phyloP scores from a whole-genome alignment of 2,797 vertebrate species.

The Vespertilio murinus region DNA sequence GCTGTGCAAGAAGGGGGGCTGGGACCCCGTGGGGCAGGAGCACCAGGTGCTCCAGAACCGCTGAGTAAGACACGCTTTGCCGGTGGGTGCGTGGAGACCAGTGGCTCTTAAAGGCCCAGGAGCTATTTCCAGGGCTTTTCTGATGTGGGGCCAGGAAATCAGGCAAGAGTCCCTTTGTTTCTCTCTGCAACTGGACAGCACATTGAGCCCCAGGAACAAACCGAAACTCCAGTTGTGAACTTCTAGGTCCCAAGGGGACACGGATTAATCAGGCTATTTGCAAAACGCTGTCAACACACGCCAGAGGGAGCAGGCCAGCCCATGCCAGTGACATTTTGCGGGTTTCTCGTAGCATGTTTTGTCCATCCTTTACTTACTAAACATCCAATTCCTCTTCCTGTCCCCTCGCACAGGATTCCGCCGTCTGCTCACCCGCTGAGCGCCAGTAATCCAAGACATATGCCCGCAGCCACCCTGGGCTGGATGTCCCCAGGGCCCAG shows the following conservation, averaged over 20 bases:
- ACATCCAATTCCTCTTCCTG: constrained; percentile 66
- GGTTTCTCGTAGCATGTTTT: constrained; percentile 26
- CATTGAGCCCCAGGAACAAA: background rate
- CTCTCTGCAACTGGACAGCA: constrained; percentile 10
- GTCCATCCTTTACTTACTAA: constrained; percentile 71
- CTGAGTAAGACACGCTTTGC: background rate
- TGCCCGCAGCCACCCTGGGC: constrained; percentile 45
- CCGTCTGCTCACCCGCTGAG: constrained; percentile 59
- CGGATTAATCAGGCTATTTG: constrained; percentile 59
- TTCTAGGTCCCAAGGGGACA: constrained; percentile 54
- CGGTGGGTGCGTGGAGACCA: background rate
- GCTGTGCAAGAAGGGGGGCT: background rate
- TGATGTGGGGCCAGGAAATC: constrained; percentile 10
- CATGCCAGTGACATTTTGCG: constrained; percentile 60
- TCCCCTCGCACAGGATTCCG: constrained; percentile 49
- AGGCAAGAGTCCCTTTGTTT: background rate
- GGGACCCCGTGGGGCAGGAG: background rate
- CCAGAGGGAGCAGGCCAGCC: constrained; percentile 49
- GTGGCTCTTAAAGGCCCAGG: background rate
- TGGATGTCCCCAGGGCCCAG: constrained; percentile 4
- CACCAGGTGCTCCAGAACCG: background rate
- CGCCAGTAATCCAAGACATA: constrained; percentile 68
- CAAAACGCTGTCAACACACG: constrained; percentile 62
- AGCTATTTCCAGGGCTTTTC: background rate
- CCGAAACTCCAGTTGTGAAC: background rate